Conservation (phyloP, 2,888 invertebrate species). For the Agapostemon virescens region DNA sequence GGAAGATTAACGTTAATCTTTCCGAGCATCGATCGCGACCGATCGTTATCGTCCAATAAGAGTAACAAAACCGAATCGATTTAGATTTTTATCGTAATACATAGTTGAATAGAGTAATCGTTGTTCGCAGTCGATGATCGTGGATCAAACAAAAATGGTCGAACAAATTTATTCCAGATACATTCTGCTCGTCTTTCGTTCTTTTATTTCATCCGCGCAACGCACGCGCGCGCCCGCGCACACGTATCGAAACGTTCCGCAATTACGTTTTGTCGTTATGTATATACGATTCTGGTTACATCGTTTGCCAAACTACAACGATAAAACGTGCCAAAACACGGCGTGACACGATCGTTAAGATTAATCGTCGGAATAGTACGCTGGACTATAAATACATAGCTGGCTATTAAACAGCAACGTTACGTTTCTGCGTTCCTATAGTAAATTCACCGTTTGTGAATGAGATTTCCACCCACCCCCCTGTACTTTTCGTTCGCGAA, state of each 20-base stretch:
- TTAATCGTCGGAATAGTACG: constrained; percentile 15
- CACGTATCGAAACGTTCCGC: not conserved
- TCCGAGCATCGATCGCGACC: too few relatives aligned
- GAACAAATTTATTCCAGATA: too few relatives aligned
- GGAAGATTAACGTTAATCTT: not conserved
- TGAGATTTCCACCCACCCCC: not conserved
- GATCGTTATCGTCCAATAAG: too few relatives aligned
- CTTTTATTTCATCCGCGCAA: not conserved
- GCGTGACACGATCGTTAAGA: not conserved
- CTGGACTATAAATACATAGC: constrained; percentile 20
- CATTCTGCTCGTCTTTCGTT: too few relatives aligned
- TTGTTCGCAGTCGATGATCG: too few relatives aligned
- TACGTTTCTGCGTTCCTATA: not conserved
- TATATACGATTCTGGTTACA: not conserved
- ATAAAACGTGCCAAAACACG: constrained; percentile 5
- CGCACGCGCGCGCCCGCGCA: not conserved
- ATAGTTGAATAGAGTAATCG: too few relatives aligned
- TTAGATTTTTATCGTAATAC: too few relatives aligned
- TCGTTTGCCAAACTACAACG: constrained; percentile 4
- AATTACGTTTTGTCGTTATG: not conserved
- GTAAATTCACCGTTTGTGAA: constrained; percentile 2
- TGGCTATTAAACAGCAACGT: constrained; percentile 4
- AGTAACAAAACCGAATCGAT: too few relatives aligned
- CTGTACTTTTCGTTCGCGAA: not conserved
- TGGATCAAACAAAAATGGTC: too few relatives aligned